phyloP scores from a whole-genome alignment of 2,797 vertebrate species.

The Picus viridis region DNA sequence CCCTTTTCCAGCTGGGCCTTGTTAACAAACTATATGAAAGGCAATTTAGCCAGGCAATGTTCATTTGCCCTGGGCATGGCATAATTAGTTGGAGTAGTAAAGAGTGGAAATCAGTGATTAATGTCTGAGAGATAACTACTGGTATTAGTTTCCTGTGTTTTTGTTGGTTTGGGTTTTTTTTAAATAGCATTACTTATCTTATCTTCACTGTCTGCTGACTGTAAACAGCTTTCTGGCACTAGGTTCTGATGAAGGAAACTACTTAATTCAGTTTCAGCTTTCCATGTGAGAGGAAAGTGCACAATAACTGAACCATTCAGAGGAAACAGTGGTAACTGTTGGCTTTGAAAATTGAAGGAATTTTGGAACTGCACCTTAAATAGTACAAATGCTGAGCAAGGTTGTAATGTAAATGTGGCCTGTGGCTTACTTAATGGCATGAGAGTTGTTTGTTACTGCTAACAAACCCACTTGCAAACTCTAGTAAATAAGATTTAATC shows the following conservation, averaged over 20 bases:
- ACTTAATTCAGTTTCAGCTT: slow-evolving; percentile 60
- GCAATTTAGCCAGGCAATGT: neutral
- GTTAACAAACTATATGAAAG: slow-evolving; percentile 32
- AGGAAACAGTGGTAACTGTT: neutral
- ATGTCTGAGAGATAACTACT: slow-evolving; percentile 57
- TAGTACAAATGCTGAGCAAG: neutral
- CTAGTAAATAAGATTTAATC: neutral
- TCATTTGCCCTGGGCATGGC: neutral
- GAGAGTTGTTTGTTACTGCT: neutral
- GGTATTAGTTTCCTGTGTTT: slow-evolving; percentile 43
- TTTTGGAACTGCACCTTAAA: neutral
- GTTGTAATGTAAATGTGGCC: neutral
- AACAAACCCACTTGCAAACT: neutral
- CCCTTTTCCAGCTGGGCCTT: neutral
- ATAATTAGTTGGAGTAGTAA: slow-evolving; percentile 40
- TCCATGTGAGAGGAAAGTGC: neutral
- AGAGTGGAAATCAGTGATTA: slow-evolving; percentile 65
- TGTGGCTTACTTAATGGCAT: neutral
- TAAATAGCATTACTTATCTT: slow-evolving; percentile 57
- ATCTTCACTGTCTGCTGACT: slow-evolving; percentile 50
- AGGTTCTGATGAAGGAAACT: slow-evolving; percentile 45
- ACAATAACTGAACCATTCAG: neutral
- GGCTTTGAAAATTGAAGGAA: neutral
- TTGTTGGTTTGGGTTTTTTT: neutral
- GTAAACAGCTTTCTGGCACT: slow-evolving; percentile 56